These are phyloP conservation scores for Uria lomvia DNA, from an alignment of 2,113 vertebrate species.

Conservation along the genomic window DNA sequence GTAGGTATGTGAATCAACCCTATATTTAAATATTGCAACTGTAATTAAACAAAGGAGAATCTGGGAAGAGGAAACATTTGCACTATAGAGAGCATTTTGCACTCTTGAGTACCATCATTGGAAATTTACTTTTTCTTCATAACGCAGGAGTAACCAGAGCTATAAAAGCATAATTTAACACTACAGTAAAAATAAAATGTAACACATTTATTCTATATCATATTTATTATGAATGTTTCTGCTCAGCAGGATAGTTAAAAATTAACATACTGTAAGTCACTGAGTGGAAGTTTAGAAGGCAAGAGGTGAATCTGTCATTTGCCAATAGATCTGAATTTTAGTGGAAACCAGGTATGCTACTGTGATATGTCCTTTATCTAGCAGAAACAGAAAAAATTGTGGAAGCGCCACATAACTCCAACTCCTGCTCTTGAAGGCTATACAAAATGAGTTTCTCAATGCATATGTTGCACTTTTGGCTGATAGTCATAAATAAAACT, in stretches of 20 bases:
- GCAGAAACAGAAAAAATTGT: neutral
- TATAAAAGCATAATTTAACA: conserved; percentile 42
- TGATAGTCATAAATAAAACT: neutral
- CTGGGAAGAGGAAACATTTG: neutral
- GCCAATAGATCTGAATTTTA: conserved; percentile 5
- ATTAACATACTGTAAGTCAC: conserved; percentile 42
- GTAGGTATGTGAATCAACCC: neutral
- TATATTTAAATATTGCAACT: neutral
- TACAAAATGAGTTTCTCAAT: neutral
- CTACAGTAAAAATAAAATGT: conserved; percentile 48
- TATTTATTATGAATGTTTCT: conserved; percentile 51
- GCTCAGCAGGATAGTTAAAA: conserved; percentile 42
- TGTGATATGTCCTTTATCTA: neutral
- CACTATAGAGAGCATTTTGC: neutral
- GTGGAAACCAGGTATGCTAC: neutral
- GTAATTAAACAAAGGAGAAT: conserved; percentile 13
- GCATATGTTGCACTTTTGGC: neutral
- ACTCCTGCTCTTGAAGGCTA: neutral
- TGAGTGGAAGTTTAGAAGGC: conserved; percentile 1
- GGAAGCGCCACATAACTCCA: neutral
- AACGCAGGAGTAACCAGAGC: neutral
- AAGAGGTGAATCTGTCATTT: conserved; percentile 34
- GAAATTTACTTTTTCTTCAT: conserved; percentile 30
- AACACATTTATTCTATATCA: conserved; percentile 34
- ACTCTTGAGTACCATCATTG: neutral